phyloP scores from a whole-genome alignment of 2,888 invertebrate species.

The Catotricha subobsoleta region DNA sequence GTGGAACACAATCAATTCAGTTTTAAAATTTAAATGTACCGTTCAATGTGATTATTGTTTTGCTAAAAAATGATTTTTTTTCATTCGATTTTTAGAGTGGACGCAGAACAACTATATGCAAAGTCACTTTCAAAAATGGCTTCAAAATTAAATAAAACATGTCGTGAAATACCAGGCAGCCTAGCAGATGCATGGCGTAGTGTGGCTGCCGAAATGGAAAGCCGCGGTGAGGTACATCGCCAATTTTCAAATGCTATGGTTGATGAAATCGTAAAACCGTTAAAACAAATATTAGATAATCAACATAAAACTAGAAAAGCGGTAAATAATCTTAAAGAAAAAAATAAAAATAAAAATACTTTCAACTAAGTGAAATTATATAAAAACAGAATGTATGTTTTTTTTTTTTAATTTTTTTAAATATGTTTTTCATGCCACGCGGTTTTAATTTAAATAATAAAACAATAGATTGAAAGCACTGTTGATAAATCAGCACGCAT shows the following conservation, averaged over 20 bases:
- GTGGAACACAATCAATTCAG: constrained; percentile 9
- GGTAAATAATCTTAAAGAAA: constrained; percentile 26
- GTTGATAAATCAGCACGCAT: constrained; percentile 74
- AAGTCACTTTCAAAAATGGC: constrained; percentile 79
- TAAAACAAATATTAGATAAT: constrained; percentile 51
- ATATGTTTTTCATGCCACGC: no score
- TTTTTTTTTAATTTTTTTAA: not conserved
- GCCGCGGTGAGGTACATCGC: constrained; percentile 77
- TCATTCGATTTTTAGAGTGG: constrained; percentile 47
- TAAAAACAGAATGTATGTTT: not conserved
- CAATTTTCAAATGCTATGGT: constrained; percentile 58
- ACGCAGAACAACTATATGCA: constrained; percentile 78
- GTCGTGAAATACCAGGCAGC: constrained; percentile 57
- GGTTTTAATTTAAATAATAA: not conserved
- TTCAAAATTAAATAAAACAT: constrained; percentile 65
- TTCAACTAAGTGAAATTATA: not conserved
- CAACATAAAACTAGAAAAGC: constrained; percentile 54
- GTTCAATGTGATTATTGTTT: not conserved
- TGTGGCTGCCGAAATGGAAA: constrained; percentile 82
- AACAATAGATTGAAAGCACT: constrained; percentile 43
- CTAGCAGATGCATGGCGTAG: constrained; percentile 83
- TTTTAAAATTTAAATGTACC: not conserved
- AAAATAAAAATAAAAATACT: not conserved
- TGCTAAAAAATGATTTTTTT: not conserved
- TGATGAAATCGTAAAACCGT: constrained; percentile 80